Evolutionary conservation across 2,797 vertebrate species (phyloP).

Genomic region (Amniataba percoides): DNA sequence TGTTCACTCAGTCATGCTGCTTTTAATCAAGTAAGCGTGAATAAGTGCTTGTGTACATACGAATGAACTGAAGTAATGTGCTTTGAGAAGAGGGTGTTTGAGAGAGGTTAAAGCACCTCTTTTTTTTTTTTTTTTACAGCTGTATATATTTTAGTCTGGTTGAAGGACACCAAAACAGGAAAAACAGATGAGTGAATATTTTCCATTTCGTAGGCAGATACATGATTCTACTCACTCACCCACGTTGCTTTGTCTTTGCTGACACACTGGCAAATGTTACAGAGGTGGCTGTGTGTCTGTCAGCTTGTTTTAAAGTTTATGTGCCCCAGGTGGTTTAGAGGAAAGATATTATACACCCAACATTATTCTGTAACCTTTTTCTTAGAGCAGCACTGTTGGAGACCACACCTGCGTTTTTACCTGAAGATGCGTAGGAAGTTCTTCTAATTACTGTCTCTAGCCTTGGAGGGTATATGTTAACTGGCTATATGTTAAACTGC

Average conservation of each 20-base stretch:
- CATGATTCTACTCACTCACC: background rate
- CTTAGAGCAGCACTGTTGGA: constrained; percentile 26
- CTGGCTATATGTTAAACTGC: constrained; percentile 64
- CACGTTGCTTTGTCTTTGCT: no score
- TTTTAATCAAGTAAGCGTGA: background rate
- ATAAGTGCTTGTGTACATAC: background rate
- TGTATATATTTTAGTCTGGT: background rate
- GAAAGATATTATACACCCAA: constrained; percentile 3
- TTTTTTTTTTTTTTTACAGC: background rate
- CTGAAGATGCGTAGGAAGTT: constrained; percentile 56
- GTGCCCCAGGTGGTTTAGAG: background rate
- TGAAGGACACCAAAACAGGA: no score
- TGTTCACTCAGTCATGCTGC: background rate
- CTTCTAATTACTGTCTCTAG: constrained; percentile 68
- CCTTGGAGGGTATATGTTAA: constrained; percentile 64
- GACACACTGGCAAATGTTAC: background rate
- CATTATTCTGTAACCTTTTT: constrained; percentile 28
- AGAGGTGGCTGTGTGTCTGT: background rate
- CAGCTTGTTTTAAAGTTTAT: background rate
- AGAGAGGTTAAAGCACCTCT: background rate
- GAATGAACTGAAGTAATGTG: background rate
- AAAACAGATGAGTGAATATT: background rate
- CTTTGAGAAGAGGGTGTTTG: background rate
- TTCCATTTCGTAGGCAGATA: background rate
- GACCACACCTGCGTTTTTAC: constrained; percentile 55